Evolutionary conservation across 2,888 invertebrate genomes (phyloP), one percentile per base, ranked within the genome.

Genomic region (Charanyca ferruginea): DNA sequence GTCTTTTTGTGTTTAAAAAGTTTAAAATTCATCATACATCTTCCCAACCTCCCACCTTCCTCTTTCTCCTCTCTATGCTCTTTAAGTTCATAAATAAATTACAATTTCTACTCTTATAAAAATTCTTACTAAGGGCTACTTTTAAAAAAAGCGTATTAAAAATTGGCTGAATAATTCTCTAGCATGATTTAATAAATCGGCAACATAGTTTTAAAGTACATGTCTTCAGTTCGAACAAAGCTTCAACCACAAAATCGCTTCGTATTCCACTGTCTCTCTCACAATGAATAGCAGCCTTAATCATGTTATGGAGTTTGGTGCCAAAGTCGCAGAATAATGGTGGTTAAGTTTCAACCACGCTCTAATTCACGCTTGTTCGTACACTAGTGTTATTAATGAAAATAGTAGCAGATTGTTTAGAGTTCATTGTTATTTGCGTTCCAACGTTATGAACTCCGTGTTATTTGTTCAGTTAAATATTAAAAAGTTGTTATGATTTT

Each of bases 291-390:
- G 41, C 73, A 69, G 64, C 81, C 83, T 87, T 86, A 89, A 87
- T 85, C 84, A 83, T 87, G 86, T 87, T 89, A 88, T 81, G 83
- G 84, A 89, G 87, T 88, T 89, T 79, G 79, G 85, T 87, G 88
- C 89, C 88, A 90, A 86, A 88, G 84, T 85, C 84, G 75, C 84
- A 88, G 86, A 88, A 89, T 89, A 89, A 89, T 88, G 83, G 87
- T 84, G 83, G 88, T 86, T 87, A 77, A 87, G 83, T 87, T 89
- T 84, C 81, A 83, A 80, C 84, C 84, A 88, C 83, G 89, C 87
- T 89, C 89, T 87, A 89, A 87, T 90, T 90, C 89, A 84, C 85
- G 76, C 79, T 80, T 65, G 80, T 83, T 83, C 81, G 77, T 81
- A 77, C 80, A 83, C 82, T 85, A 79, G 78, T 77, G 80, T 83